A percentile compares a stretch with the other conserved stretches of the same genome.
phyloP scores from a whole-genome alignment of 1,140 invertebrate species.

The Pseudomyrmex dendroicus region DNA sequence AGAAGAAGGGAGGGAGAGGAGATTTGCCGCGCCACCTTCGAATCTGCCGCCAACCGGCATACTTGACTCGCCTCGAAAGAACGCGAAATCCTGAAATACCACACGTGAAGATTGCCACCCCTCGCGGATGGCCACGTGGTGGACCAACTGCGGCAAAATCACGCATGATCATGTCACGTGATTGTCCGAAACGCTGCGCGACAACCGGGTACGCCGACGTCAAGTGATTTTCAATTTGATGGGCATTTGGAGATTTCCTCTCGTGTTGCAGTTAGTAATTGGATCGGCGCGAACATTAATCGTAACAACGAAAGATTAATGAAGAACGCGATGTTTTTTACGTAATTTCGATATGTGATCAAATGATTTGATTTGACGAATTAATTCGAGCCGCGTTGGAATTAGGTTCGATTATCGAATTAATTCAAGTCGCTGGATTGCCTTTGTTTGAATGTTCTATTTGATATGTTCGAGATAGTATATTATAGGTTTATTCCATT shows the following conservation, averaged over 20 bases:
- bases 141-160: conserved; percentile 3
- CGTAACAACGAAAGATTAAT: neutral
- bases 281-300: neutral
- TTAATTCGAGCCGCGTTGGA: neutral
- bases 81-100: conserved; percentile 47
- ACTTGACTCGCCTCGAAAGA: conserved; percentile 32
- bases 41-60: conserved; percentile 49
- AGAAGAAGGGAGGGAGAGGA: conserved; percentile 28
- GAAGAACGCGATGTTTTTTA: neutral
- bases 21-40: conserved; percentile 50
- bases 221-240: neutral
- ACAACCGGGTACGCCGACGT: neutral
- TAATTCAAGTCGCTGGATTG: conserved; percentile 1
- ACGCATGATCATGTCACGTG: conserved; percentile 31
- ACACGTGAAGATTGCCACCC: conserved; percentile 23
- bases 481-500: too few species aligned
- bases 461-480: neutral
- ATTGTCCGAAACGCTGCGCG: conserved; percentile 9
- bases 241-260: neutral
- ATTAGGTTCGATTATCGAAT: neutral
- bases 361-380: neutral
- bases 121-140: conserved; percentile 40
- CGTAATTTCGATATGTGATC: too few species aligned
- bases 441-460: neutral
- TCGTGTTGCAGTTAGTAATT: neutral